A percentile compares a stretch with the other conserved stretches of the same genome.
These are phyloP conservation scores for Lordiphosa andalusiaca DNA, from an alignment of 2,888 invertebrate genomes.

Conservation along the genomic window DNA sequence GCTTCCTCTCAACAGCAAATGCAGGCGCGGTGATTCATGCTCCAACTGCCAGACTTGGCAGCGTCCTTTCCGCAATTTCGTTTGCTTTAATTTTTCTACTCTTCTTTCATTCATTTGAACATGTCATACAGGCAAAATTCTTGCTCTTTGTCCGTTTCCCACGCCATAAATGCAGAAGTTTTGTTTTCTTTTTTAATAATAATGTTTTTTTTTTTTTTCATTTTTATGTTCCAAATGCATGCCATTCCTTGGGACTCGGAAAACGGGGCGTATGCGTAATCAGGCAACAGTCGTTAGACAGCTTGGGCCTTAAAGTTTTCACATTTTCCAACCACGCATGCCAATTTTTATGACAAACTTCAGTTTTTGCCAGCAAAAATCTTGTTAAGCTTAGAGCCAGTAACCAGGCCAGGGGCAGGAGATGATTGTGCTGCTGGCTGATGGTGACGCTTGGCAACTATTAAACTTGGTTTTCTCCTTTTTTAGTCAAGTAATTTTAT, in stretches of 20 bases:
- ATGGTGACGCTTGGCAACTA: conserved; percentile 51
- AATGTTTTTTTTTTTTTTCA: conserved; percentile 2
- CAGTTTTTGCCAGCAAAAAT: conserved; percentile 34
- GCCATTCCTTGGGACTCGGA: conserved; percentile 39
- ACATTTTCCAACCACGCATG: conserved; percentile 43
- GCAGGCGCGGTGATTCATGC: conserved; percentile 65
- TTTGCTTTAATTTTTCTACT: conserved; percentile 36
- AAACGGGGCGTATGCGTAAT: conserved; percentile 69
- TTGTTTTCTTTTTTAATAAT: neutral
- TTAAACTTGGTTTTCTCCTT: conserved; percentile 62
- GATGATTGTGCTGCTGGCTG: conserved; percentile 17
- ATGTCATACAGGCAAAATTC: conserved; percentile 41
- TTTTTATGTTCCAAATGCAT: conserved; percentile 35
- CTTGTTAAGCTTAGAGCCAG: conserved; percentile 39
- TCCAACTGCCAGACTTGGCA: conserved; percentile 57
- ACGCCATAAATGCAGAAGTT: conserved; percentile 48
- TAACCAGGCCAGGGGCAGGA: conserved; percentile 1
- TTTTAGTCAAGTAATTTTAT: conserved; percentile 56
- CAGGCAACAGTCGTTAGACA: conserved; percentile 61
- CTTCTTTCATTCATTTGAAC: conserved; percentile 49
- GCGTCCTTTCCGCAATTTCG: conserved; percentile 43
- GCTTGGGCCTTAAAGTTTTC: conserved; percentile 59
- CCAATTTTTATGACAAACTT: conserved; percentile 66
- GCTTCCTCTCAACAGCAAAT: conserved; percentile 21
- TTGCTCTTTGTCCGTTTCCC: conserved; percentile 49